These are phyloP conservation scores for Phocides pigmalion DNA, from an alignment of 1,140 invertebrate genomes.

Conservation along the genomic window DNA sequence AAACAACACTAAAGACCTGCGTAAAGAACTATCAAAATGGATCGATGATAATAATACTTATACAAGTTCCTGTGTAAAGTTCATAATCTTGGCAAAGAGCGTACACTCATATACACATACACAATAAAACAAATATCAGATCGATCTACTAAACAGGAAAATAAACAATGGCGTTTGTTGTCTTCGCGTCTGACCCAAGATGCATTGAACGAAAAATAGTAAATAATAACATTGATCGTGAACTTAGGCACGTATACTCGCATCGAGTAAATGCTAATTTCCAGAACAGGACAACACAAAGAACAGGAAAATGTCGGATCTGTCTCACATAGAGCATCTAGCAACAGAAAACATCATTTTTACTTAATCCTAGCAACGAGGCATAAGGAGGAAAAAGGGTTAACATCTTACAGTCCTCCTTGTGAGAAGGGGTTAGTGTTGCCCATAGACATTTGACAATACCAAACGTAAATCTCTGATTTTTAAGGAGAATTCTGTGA, in stretches of 20 bases:
- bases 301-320: slow-evolving; percentile 63
- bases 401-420: too few species aligned
- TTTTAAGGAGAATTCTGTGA: too few species aligned
- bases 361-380: too few species aligned
- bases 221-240: slow-evolving; percentile 63
- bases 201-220: slow-evolving; percentile 56
- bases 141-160: slow-evolving; percentile 28
- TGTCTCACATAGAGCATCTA: slow-evolving; percentile 27
- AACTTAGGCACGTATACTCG: slow-evolving; percentile 58
- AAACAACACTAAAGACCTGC: too few species aligned
- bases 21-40: too few species aligned
- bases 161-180: slow-evolving; percentile 37
- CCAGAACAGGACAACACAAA: slow-evolving; percentile 51
- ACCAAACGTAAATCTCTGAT: too few species aligned
- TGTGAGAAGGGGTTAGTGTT: too few species aligned
- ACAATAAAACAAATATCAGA: slow-evolving; percentile 10
- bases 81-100: neutral
- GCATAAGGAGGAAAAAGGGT: too few species aligned
- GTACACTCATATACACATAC: neutral
- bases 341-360: slow-evolving; percentile 7
- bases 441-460: too few species aligned
- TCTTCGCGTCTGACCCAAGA: slow-evolving; percentile 25
- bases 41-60: too few species aligned
- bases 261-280: slow-evolving; percentile 48
- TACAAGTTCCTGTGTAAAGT: too few species aligned